phyloP scores from a whole-genome alignment of 2,888 invertebrate genomes.

The Branchipolynoe longqiensis region DNA sequence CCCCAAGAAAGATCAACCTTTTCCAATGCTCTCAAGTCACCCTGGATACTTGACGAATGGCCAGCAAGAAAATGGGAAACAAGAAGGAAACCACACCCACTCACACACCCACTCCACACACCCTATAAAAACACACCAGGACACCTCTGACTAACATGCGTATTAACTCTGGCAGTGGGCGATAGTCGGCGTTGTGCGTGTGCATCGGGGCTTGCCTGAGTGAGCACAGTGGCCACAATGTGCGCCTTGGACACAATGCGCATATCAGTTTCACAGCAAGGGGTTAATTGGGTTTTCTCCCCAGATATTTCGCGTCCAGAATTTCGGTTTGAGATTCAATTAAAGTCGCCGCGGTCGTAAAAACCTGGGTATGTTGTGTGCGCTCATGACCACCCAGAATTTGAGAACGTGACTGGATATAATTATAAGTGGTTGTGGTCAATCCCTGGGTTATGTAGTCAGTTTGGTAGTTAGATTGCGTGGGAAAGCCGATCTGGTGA shows the following conservation, averaged over 20 bases:
- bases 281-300: slow-evolving; percentile 33
- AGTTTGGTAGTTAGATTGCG: too few species aligned
- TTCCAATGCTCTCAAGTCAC: not conserved
- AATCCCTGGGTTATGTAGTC: too few species aligned
- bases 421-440: too few species aligned
- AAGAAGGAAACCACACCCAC: not conserved
- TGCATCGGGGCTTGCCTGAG: not conserved
- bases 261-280: slow-evolving; percentile 45
- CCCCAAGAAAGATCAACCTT: too few species aligned
- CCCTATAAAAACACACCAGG: too few species aligned
- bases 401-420: too few species aligned
- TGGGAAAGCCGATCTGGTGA: too few species aligned
- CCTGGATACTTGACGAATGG: slow-evolving; percentile 7
- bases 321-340: not conserved
- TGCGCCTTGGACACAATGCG: not conserved
- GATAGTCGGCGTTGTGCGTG: not conserved
- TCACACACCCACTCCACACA: not conserved
- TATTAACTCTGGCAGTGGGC: slow-evolving; percentile 26
- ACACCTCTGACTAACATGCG: not conserved
- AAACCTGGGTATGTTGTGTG: too few species aligned
- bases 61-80: not conserved
- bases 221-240: too few species aligned
- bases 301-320: slow-evolving; percentile 14
- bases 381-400: too few species aligned
- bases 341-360: not conserved